Conservation (phyloP, 2,797 vertebrate genomes). For the Pitangus sulphuratus region DNA sequence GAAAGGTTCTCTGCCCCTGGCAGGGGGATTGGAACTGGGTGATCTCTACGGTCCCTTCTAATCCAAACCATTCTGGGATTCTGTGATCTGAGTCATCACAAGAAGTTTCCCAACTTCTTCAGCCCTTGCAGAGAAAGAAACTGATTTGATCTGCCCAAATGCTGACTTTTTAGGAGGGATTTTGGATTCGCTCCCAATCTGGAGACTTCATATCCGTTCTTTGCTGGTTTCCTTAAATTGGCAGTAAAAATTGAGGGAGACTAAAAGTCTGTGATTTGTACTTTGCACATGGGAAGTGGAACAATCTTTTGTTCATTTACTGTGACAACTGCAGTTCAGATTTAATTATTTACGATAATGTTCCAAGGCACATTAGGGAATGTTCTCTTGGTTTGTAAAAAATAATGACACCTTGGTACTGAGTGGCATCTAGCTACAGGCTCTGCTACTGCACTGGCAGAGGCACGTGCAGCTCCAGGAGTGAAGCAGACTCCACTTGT, state of each 20-base stretch:
- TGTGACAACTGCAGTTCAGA: constrained; percentile 59
- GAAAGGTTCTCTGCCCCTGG: not conserved
- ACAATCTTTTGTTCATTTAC: constrained; percentile 67
- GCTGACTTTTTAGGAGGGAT: not conserved
- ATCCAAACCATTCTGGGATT: not conserved
- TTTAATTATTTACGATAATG: constrained; percentile 67
- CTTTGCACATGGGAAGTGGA: constrained; percentile 54
- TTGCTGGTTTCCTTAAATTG: constrained; percentile 4
- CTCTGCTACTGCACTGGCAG: not conserved
- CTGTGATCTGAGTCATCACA: not conserved
- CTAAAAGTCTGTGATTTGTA: constrained; percentile 44
- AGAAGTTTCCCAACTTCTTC: not conserved
- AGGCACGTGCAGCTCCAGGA: not conserved
- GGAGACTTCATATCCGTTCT: not conserved
- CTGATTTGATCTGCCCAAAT: not conserved
- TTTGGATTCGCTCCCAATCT: constrained; percentile 1
- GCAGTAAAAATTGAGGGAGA: constrained; percentile 45
- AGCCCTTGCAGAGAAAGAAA: not conserved
- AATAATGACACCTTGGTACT: not conserved
- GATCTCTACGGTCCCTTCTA: not conserved
- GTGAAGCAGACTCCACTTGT: accelerated
- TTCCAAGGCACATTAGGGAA: constrained; percentile 39
- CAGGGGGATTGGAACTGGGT: not conserved
- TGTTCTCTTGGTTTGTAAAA: constrained; percentile 1
- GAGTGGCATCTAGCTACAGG: constrained; percentile 37